Conservation (phyloP, 1,140 invertebrate genomes). For the Papilio xuthus region DNA sequence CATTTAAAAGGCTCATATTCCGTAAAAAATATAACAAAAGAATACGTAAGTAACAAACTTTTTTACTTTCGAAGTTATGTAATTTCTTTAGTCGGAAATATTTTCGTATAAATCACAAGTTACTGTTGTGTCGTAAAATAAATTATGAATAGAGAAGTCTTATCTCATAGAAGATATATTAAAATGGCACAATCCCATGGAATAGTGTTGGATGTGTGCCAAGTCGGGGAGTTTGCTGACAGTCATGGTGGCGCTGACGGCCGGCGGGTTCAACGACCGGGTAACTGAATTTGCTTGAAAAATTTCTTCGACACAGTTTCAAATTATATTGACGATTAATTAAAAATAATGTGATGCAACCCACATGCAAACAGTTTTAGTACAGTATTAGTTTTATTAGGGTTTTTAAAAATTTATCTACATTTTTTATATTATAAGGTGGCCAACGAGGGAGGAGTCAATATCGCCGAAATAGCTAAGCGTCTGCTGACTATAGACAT, state of each 20-base stretch:
- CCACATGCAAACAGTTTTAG: too few species aligned
- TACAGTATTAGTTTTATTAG: too few species aligned
- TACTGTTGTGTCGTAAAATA: not conserved
- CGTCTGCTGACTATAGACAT: too few species aligned
- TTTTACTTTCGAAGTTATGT: not conserved
- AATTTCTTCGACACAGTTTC: not conserved
- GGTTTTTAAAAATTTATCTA: too few species aligned
- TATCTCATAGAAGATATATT: slow-evolving; percentile 20
- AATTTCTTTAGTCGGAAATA: not conserved
- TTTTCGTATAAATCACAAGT: slow-evolving; percentile 18
- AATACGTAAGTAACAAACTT: too few species aligned
- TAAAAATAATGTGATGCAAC: not conserved
- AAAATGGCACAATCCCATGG: not conserved
- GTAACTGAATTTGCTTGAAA: slow-evolving; percentile 7
- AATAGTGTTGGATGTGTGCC: slow-evolving; percentile 1
- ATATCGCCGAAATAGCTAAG: too few species aligned
- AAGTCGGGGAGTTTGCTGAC: slow-evolving; percentile 11
- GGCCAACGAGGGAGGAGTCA: too few species aligned
- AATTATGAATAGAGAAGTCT: slow-evolving; percentile 1
- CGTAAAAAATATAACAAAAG: not conserved
- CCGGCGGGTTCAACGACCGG: not conserved
- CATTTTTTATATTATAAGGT: too few species aligned
- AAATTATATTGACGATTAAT: not conserved
- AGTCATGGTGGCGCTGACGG: not conserved
- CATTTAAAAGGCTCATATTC: not conserved